Conservation (phyloP, 1,140 invertebrate species). For the Branchinecta lindahli region DNA sequence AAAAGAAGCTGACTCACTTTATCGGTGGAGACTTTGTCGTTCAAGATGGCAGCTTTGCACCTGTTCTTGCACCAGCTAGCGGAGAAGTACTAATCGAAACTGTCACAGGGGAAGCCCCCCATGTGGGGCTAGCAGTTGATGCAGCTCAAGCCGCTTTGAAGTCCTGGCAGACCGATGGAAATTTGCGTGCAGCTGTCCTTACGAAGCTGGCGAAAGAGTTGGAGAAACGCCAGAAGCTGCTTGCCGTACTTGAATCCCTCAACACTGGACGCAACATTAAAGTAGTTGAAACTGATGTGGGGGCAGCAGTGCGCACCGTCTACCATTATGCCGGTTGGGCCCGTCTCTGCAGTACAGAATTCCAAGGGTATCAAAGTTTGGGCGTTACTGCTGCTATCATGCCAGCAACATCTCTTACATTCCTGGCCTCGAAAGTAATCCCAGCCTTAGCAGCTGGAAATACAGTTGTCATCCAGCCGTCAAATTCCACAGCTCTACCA, state of each 20-base stretch:
- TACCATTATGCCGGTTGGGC: conserved; percentile 38
- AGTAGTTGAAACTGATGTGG: background rate
- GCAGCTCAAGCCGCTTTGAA: too few relatives aligned
- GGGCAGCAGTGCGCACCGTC: conserved; percentile 19
- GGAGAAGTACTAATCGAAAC: too few relatives aligned
- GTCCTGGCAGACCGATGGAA: background rate
- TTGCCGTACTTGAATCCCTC: background rate
- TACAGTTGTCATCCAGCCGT: conserved; percentile 26
- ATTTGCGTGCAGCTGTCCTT: background rate
- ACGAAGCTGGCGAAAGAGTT: background rate
- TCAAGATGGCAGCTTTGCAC: too few relatives aligned
- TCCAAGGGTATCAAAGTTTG: conserved; percentile 32
- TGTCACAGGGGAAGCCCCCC: too few relatives aligned
- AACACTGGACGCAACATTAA: background rate
- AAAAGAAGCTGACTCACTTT: too few relatives aligned
- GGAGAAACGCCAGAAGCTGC: background rate
- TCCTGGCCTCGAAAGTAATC: conserved; percentile 26
- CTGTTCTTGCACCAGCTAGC: too few relatives aligned
- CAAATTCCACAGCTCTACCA: conserved; percentile 22
- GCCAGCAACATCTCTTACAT: background rate
- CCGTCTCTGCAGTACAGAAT: conserved; percentile 33
- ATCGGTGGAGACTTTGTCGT: too few relatives aligned
- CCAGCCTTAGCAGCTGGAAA: conserved; percentile 37
- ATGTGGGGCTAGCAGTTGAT: too few relatives aligned
- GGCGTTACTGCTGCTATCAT: conserved; percentile 25